Percentiles rank a stretch among this genome's conserved stretches.
These are phyloP conservation scores for Hyperoodon ampullatus DNA, from an alignment of 2,113 vertebrate species.

Conservation along the genomic window DNA sequence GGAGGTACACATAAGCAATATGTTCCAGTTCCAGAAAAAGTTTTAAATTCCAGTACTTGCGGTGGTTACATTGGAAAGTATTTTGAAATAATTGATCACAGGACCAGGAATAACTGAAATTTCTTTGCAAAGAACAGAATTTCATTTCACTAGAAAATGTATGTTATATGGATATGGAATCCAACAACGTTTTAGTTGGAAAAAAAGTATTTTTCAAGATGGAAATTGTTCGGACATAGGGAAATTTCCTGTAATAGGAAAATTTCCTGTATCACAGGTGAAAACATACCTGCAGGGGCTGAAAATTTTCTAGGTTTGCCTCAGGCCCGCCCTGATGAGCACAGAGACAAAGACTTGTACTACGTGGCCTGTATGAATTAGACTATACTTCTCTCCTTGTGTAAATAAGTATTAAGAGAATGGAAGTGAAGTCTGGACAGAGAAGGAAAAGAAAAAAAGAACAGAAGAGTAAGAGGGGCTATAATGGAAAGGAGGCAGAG, in stretches of 20 bases:
- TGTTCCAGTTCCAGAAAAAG: not conserved
- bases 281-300: not conserved
- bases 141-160: conserved; percentile 1
- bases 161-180: not conserved
- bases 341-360: not conserved
- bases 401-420: not conserved
- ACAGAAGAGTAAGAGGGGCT: not conserved
- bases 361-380: not conserved
- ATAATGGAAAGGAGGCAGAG: not conserved
- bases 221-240: not conserved
- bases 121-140: conserved; percentile 29
- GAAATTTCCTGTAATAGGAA: not conserved
- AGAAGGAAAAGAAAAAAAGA: not conserved
- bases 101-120: conserved; percentile 30
- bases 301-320: not conserved
- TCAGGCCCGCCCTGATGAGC: not conserved
- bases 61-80: not conserved
- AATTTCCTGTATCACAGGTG: not conserved
- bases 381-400: not conserved
- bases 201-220: not conserved
- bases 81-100: not conserved
- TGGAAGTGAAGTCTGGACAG: not conserved
- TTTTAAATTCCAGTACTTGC: conserved; percentile 25
- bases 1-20: not conserved
- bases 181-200: not conserved